Evolutionary conservation across 2,113 vertebrate genomes (phyloP).

Genomic region (Hoplias malabaricus): DNA sequence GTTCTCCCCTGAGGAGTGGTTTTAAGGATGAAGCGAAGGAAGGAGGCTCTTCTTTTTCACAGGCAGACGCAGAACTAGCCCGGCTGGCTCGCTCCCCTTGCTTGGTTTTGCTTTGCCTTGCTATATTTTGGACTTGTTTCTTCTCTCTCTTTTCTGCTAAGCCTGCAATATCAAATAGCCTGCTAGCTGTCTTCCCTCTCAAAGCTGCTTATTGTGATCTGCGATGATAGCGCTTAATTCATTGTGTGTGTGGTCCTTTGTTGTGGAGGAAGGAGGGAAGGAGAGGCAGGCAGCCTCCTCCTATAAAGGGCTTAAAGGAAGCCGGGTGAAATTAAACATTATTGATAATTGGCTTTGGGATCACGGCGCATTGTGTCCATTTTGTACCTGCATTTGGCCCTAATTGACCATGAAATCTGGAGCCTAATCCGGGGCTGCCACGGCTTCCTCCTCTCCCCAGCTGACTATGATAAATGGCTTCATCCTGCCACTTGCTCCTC

Average conservation of each 20-base stretch:
- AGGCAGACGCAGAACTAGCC: background rate
- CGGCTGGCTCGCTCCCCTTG: constrained; percentile 2
- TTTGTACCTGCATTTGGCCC: constrained; percentile 75
- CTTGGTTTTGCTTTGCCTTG: constrained; percentile 27
- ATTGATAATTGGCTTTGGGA: constrained; percentile 75
- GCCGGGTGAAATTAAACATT: constrained; percentile 73
- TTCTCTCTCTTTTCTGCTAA: constrained; percentile 15
- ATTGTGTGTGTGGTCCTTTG: constrained; percentile 58
- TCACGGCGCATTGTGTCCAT: constrained; percentile 67
- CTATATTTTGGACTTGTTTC: constrained; percentile 3
- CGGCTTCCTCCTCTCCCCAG: constrained; percentile 57
- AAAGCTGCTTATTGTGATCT: constrained; percentile 50
- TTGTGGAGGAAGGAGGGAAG: constrained; percentile 22
- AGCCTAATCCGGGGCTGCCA: constrained; percentile 64
- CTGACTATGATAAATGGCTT: constrained; percentile 74
- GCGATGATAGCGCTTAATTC: constrained; percentile 48
- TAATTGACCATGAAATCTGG: constrained; percentile 80
- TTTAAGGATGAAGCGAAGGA: background rate
- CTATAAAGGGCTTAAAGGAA: constrained; percentile 66
- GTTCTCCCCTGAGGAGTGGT: constrained; percentile 2
- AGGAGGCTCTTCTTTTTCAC: constrained; percentile 1
- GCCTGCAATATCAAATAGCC: constrained; percentile 48
- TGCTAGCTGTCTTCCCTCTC: constrained; percentile 28
- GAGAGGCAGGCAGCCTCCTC: constrained; percentile 24
- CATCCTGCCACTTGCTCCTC: constrained; percentile 60